Conservation (phyloP, 23 tunicate genomes). For the Ascidia mentula region DNA sequence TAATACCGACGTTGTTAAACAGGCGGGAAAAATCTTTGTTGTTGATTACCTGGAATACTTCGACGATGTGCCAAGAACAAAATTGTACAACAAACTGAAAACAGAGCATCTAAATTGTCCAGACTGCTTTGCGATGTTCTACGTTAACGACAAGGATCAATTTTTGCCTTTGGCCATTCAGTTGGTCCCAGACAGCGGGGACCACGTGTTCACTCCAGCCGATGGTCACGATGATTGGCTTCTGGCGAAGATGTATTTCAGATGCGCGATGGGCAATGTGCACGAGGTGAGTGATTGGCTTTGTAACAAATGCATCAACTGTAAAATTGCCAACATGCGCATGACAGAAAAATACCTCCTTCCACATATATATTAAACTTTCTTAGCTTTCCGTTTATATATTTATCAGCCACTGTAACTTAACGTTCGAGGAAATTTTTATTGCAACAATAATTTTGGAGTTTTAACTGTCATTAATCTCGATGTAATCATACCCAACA, state of each 20-base stretch:
- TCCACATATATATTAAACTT: too few species aligned
- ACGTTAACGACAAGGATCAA: conserved; percentile 19
- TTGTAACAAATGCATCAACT: too few species aligned
- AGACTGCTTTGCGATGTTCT: conserved; percentile 42
- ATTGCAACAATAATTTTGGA: too few species aligned
- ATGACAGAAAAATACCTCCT: too few species aligned
- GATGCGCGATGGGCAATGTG: conserved; percentile 20
- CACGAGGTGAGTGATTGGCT: conserved; percentile 22
- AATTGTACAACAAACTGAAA: not conserved
- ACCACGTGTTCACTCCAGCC: conserved; percentile 44
- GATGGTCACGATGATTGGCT: conserved; percentile 65
- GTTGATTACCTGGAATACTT: not conserved
- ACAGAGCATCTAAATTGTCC: not conserved
- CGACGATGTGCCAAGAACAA: not conserved
- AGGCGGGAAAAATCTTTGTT: conserved; percentile 5
- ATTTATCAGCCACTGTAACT: too few species aligned
- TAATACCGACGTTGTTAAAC: too few species aligned
- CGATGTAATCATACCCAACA: too few species aligned
- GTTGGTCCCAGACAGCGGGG: conserved; percentile 35
- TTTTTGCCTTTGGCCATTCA: conserved; percentile 78
- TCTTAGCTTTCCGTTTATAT: too few species aligned
- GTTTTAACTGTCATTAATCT: too few species aligned
- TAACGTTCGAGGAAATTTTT: too few species aligned
- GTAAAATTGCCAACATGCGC: too few species aligned
- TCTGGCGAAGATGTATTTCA: conserved; percentile 68